Evolutionary conservation across 37 sponge, comb jelly and placozoan genomes (phyloP), one percentile per base, ranked within the genome.

Genomic region (Oopsacas minuta): DNA sequence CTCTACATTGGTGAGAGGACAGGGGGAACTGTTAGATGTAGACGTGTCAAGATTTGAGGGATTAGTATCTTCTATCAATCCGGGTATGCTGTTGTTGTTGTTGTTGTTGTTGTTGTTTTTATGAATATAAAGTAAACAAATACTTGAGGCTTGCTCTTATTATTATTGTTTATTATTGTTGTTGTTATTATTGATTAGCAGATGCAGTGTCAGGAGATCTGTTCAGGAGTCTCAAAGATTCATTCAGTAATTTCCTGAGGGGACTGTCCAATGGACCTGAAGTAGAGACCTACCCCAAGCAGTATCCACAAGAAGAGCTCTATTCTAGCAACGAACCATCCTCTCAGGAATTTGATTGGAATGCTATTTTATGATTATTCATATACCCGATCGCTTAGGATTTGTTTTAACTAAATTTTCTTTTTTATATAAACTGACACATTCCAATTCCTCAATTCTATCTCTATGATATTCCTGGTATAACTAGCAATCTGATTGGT

Each of bases 321-420:
- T 61, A 25, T 34, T 61, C 75, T 12, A 61, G 75, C 75, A 61
- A 61, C 75, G 75, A 61, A n/a, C 75, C 75, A 25, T 61, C 75
- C 75, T 61, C 75, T 61, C 75, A 61, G 75, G 75, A 61, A 10
- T 61, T 61, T 34, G 75, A 61, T 34, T 61, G 75, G 75, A 61
- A 61, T n/a, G 30, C 75, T 12, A 61, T 61, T 61, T 34, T 61
- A 25, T 61, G 28, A 12, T n/a, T 61, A 61, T 61, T 61, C 28
- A 32, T 61, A n/a, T 61, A 61, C 75, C 75, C 75, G 75, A n/a
- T 61, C 75, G 28, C 75, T 61, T 61, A 5, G 5, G 49, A 42
- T 42, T 61, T 20, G 75, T 3, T 61, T 61, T 10, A 46, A 46
- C 51, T 46, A 25, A 61, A 42, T 42, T 42, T 17, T 42, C 15